These are phyloP conservation scores for Nerophis ophidion DNA, from an alignment of 2,113 vertebrate genomes.

Conservation along the genomic window DNA sequence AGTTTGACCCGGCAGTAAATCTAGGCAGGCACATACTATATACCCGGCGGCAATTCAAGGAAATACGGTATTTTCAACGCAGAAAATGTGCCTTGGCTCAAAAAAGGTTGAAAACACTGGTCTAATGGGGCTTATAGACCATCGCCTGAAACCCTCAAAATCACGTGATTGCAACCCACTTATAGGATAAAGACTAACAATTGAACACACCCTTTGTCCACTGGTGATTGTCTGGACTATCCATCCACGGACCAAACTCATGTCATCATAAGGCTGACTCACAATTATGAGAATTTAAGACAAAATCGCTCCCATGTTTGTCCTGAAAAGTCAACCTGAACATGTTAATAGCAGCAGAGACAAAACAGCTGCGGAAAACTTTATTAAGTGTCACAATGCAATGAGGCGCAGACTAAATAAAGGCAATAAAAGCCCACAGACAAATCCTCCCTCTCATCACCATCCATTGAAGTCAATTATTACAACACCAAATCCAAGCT, in stretches of 20 bases:
- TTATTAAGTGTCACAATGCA: conserved; percentile 63
- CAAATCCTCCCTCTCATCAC: conserved; percentile 65
- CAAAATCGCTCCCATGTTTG: conserved; percentile 27
- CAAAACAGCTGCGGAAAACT: conserved; percentile 56
- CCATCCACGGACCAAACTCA: neutral
- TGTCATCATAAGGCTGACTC: conserved; percentile 22
- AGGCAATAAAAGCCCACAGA: conserved; percentile 63
- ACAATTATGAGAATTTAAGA: conserved; percentile 44
- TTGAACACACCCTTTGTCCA: neutral
- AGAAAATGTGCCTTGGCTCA: no score
- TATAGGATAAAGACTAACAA: neutral
- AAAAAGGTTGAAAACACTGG: no score
- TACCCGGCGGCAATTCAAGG: no score
- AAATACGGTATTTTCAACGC: no score
- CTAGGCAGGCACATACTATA: no score
- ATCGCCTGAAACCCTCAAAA: no score
- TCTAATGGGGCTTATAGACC: no score
- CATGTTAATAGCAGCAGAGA: conserved; percentile 54
- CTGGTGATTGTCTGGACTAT: neutral
- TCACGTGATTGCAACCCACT: neutral
- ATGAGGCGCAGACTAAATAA: conserved; percentile 63
- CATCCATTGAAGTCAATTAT: conserved; percentile 70
- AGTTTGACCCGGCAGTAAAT: no score
- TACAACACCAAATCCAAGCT: conserved; percentile 40
- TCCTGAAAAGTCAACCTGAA: conserved; percentile 59